Conservation (phyloP, 2,888 invertebrate species). For the Epirrhoe tristata region DNA sequence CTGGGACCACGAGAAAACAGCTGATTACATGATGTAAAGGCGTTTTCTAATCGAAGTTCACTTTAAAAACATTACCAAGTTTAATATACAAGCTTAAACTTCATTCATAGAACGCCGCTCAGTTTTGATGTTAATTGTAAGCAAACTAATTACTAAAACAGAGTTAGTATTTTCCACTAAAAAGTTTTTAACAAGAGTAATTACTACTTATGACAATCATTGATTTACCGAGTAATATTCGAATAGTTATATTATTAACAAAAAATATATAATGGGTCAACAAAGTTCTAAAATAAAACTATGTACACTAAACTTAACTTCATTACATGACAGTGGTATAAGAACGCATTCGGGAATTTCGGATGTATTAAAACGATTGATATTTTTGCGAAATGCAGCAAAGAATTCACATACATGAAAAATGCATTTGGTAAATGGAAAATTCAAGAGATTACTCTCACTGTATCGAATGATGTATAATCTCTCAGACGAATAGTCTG, state of each 20-base stretch:
- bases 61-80: slow-evolving; percentile 10
- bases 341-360: slow-evolving; percentile 46
- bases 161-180: slow-evolving; percentile 70
- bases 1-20: too few species aligned
- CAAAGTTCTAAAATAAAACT: slow-evolving; percentile 70
- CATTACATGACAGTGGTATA: slow-evolving; percentile 36
- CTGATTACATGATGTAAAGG: slow-evolving; percentile 17
- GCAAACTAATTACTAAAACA: slow-evolving; percentile 57
- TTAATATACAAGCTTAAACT: slow-evolving; percentile 20
- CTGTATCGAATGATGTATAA: slow-evolving; percentile 30
- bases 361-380: slow-evolving; percentile 57
- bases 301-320: slow-evolving; percentile 72
- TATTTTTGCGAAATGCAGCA: slow-evolving; percentile 57
- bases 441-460: slow-evolving; percentile 27
- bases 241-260: slow-evolving; percentile 69
- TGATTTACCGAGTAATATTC: slow-evolving; percentile 64
- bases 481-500: slow-evolving; percentile 33
- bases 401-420: slow-evolving; percentile 42
- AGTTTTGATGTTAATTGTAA: slow-evolving; percentile 59
- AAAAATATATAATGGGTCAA: slow-evolving; percentile 71
- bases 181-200: slow-evolving; percentile 65
- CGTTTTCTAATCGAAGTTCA: slow-evolving; percentile 30
- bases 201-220: slow-evolving; percentile 60
- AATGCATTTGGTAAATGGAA: slow-evolving; percentile 47
- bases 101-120: slow-evolving; percentile 53